phyloP scores from a whole-genome alignment of 1,140 invertebrate genomes.

The Drosophila triauraria region DNA sequence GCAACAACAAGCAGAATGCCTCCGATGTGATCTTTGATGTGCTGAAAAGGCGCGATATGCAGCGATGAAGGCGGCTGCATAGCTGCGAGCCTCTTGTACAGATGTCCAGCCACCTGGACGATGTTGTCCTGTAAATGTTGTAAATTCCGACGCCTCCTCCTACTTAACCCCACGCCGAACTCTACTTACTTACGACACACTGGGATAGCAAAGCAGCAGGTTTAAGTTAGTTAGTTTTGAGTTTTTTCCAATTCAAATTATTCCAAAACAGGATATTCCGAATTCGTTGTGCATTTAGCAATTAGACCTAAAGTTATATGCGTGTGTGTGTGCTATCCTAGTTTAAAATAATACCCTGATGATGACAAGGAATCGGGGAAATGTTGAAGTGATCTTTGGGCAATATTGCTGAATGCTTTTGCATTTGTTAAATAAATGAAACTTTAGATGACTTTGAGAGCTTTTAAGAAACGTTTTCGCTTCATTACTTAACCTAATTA shows the following conservation, averaged over 20 bases:
- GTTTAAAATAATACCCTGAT: background rate
- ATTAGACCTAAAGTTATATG: constrained; percentile 10
- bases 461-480: background rate
- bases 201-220: constrained; percentile 27
- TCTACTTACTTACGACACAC: constrained; percentile 15
- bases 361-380: background rate
- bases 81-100: constrained; percentile 8
- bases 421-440: background rate
- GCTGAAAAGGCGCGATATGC: constrained; percentile 81
- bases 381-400: background rate
- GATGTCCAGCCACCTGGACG: constrained; percentile 16
- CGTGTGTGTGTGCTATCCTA: constrained; percentile 6
- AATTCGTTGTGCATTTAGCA: constrained; percentile 10
- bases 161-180: constrained; percentile 15
- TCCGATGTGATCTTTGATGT: constrained; percentile 85
- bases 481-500: background rate
- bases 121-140: constrained; percentile 73
- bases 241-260: constrained; percentile 1
- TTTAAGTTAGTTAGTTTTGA: constrained; percentile 25
- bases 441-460: background rate
- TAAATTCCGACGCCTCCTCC: constrained; percentile 52
- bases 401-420: constrained; percentile 5
- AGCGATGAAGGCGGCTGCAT: constrained; percentile 56
- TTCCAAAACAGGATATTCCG: background rate
- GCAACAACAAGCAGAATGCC: constrained; percentile 71